phyloP scores from a whole-genome alignment of 2,888 invertebrate species.

The Catocala sponsa region DNA sequence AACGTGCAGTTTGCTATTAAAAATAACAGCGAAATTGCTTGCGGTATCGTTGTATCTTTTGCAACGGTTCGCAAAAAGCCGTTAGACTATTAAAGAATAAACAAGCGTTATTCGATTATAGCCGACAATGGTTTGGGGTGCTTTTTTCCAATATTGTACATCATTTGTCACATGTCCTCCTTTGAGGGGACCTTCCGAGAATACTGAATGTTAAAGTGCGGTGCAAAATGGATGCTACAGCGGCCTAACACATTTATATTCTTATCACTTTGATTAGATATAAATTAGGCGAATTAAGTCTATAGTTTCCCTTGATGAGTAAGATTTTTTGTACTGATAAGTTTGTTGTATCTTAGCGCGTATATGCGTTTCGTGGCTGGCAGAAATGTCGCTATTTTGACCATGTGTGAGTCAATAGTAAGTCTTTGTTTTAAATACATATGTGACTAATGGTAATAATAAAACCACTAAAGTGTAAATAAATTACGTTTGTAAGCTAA shows the following conservation, averaged over 20 bases:
- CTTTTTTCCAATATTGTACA: slow-evolving; percentile 78
- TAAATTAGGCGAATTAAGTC: no score
- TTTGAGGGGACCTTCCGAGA: slow-evolving; percentile 69
- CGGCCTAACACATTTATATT: slow-evolving; percentile 10
- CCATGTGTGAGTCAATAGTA: no score
- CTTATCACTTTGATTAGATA: no score
- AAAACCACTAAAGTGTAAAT: no score
- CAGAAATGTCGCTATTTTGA: no score
- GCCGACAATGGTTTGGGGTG: slow-evolving; percentile 65
- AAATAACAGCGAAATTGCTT: neutral
- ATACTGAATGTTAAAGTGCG: slow-evolving; percentile 62
- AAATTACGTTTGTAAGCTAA: no score
- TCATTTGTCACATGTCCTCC: slow-evolving; percentile 82
- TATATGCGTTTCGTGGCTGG: no score
- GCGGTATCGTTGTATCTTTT: slow-evolving; percentile 23
- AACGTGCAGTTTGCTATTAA: neutral
- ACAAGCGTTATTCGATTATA: slow-evolving; percentile 59
- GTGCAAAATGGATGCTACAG: slow-evolving; percentile 36
- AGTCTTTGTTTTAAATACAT: no score
- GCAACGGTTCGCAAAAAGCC: slow-evolving; percentile 54
- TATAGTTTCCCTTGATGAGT: no score
- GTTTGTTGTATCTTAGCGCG: no score
- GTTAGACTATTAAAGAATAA: slow-evolving; percentile 69
- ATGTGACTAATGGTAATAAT: no score
- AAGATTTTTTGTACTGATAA: no score